Evolutionary conservation across 2,888 invertebrate genomes (phyloP).

Genomic region (Clistopyga incitator): DNA sequence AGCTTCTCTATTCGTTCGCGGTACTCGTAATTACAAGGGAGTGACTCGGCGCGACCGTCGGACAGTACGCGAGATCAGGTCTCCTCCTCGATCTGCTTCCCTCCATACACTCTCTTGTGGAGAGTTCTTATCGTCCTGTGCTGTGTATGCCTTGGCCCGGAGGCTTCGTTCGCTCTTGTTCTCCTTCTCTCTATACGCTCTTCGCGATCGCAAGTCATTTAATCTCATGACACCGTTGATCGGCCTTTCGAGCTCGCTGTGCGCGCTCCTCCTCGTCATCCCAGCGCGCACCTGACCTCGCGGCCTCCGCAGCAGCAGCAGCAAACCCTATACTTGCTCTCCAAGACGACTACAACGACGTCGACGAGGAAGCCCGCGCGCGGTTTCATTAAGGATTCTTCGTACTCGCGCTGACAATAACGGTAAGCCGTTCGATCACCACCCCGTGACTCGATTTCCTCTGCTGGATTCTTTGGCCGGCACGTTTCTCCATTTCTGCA

Average conservation of each 20-base stretch:
- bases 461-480: constrained; percentile 30
- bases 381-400: constrained; percentile 62
- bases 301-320: constrained; percentile 50
- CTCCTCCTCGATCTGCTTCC: constrained; percentile 51
- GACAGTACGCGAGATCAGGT: constrained; percentile 62
- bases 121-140: constrained; percentile 69
- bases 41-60: constrained; percentile 80
- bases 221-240: constrained; percentile 80
- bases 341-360: constrained; percentile 28
- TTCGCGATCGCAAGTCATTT: constrained; percentile 78
- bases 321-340: constrained; percentile 36
- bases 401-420: constrained; percentile 44
- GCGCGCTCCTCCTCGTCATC: constrained; percentile 55
- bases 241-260: constrained; percentile 58
- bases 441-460: constrained; percentile 21
- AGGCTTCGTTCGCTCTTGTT: constrained; percentile 71
- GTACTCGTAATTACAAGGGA: constrained; percentile 82
- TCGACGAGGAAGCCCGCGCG: constrained; percentile 18
- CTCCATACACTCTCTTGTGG: constrained; percentile 39
- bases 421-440: constrained; percentile 40
- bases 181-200: constrained; percentile 56
- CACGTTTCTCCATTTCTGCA: constrained; percentile 14
- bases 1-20: constrained; percentile 72
- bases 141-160: constrained; percentile 42
- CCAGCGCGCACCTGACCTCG: constrained; percentile 60